Evolutionary conservation across 1,140 invertebrate species (phyloP), one percentile per base, ranked within the genome.

Genomic region (Nephotettix cincticeps): DNA sequence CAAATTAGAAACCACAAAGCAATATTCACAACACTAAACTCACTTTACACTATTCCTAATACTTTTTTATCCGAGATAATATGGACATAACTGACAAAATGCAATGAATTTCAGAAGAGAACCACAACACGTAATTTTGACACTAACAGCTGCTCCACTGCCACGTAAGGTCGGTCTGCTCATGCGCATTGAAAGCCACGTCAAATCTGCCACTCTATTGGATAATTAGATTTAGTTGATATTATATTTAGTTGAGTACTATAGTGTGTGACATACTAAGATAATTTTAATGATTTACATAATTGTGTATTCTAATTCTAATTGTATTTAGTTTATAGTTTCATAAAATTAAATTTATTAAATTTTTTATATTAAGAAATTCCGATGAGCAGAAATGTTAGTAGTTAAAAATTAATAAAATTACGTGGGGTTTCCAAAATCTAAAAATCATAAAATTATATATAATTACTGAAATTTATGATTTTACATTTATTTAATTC

Each of bases 141-240:
- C 76, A 79, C 75, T 80, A 77, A 77, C 77, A 74, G 72, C 65
- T 71, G 63, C 74, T 71, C 71, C 76, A 80, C 77, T 86, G 86
- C 86, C 85, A 87, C 85, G 86, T 87, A 87, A 86, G 84, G 84
- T 79, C 76, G 76, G 75, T 83, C 75, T 80, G 80, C 84, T 84
- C 85, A 85, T 83, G 84, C 81, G 78, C 79, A 78, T 29, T 70
- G 58, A 28, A 25, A 58, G 68, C 21, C 72, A 73, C 74, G 74
- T 74, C 73, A 74, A 70, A 64, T 28, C 40, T 27, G 27, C 17
- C 40, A 21, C 21, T 19, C 17, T 65, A 14, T 6, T 11, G 32
- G 30, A 30, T 27, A 30, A 25, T 65, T 19, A 32, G 25, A 65
- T 65, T 65, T 63, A 63, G 14, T 28, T 25, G 28, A 27, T 63